Conservation (phyloP, 2,888 invertebrate species). For the Deilephila elpenor region DNA sequence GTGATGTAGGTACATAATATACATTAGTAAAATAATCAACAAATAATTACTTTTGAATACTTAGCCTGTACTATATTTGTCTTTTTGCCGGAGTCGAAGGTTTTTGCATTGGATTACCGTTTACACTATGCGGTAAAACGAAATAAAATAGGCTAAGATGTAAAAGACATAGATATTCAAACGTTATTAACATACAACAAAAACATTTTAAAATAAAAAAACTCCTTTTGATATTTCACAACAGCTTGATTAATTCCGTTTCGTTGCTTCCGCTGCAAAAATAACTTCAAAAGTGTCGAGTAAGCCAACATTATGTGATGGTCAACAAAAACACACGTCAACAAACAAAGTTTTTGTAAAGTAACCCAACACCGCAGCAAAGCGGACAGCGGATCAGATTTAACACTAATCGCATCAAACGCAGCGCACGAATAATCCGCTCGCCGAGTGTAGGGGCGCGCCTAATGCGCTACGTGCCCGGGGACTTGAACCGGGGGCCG, state of each 20-base stretch:
- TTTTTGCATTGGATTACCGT: too few relatives aligned
- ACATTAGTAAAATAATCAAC: too few relatives aligned
- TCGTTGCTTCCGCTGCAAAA: slow-evolving; percentile 15
- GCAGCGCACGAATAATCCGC: slow-evolving; percentile 43
- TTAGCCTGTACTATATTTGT: too few relatives aligned
- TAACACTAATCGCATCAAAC: slow-evolving; percentile 44
- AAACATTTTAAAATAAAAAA: background rate
- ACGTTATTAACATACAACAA: too few relatives aligned
- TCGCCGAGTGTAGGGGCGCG: slow-evolving; percentile 16
- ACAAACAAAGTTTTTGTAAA: slow-evolving; percentile 45
- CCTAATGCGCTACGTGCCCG: slow-evolving; percentile 42
- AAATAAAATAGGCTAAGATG: too few relatives aligned
- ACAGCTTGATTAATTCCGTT: background rate
- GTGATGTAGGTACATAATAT: too few relatives aligned
- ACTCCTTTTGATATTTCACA: background rate
- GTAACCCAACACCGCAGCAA: slow-evolving; percentile 44
- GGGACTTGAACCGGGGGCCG: slow-evolving; percentile 11
- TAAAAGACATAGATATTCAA: too few relatives aligned
- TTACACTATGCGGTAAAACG: too few relatives aligned
- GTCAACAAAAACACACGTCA: slow-evolving; percentile 39
- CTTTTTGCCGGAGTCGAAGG: too few relatives aligned
- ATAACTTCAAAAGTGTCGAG: background rate
- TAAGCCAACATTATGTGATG: slow-evolving; percentile 13
- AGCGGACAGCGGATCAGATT: slow-evolving; percentile 43
- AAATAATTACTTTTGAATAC: too few relatives aligned